Evolutionary conservation across 2,888 invertebrate genomes (phyloP).

Genomic region (Leptogaster cylindrica): DNA sequence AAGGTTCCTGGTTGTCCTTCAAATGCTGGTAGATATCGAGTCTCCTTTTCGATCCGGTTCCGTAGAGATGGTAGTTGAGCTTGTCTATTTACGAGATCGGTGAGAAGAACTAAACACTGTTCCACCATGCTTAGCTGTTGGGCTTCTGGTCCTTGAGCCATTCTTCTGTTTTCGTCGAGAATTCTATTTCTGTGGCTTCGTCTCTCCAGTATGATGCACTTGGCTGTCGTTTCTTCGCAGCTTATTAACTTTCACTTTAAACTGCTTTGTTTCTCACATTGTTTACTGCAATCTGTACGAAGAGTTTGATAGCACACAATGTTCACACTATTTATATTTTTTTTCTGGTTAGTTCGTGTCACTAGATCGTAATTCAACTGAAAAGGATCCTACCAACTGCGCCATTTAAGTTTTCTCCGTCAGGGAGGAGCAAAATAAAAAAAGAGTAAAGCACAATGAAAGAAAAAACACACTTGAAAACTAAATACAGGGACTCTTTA

Average conservation of each 20-base stretch:
- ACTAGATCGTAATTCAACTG: neutral
- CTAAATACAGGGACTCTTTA: too few relatives aligned
- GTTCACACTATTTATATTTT: neutral
- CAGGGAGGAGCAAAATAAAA: too few relatives aligned
- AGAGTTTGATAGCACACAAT: too few relatives aligned
- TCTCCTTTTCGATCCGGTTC: neutral
- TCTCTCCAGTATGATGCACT: neutral
- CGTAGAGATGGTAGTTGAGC: slow-evolving; percentile 1
- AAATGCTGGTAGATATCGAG: neutral
- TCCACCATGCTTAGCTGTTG: neutral
- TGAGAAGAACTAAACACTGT: neutral
- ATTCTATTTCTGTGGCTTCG: neutral
- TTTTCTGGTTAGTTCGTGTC: neutral
- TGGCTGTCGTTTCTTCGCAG: neutral
- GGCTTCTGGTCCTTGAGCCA: neutral
- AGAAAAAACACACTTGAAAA: too few relatives aligned
- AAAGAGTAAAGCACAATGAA: too few relatives aligned
- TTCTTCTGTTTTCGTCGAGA: neutral
- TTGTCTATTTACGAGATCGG: neutral
- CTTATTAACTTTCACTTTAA: slow-evolving; percentile 1
- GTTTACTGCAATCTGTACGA: too few relatives aligned
- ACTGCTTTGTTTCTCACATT: neutral
- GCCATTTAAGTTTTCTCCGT: too few relatives aligned
- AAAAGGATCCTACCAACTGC: neutral
- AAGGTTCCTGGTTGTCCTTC: neutral